These are phyloP conservation scores for Apteryx mantelli DNA, from an alignment of 2,113 vertebrate species.

Conservation along the genomic window DNA sequence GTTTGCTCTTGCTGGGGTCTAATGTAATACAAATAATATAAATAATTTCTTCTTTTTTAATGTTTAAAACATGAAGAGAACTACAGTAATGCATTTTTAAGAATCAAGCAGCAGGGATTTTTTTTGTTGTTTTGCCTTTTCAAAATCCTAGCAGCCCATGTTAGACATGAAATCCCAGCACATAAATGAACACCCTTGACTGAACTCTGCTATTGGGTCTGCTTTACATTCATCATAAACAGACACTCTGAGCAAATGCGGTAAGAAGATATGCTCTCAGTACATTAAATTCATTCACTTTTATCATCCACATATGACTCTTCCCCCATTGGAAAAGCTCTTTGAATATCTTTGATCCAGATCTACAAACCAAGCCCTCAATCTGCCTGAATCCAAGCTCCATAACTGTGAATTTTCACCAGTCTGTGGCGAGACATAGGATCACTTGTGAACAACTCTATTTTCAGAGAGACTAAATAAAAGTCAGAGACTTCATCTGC, in stretches of 20 bases:
- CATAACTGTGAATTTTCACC: not conserved
- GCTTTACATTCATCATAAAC: not conserved
- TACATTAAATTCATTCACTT: not conserved
- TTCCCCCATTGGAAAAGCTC: not conserved
- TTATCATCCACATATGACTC: not conserved
- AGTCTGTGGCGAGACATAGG: not conserved
- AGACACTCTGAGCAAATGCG: not conserved
- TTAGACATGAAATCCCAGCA: not conserved
- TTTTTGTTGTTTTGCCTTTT: not conserved
- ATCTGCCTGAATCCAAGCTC: not conserved
- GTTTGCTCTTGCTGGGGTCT: not conserved
- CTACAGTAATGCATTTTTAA: not conserved
- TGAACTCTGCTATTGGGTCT: not conserved
- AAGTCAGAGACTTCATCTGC: conserved; percentile 9
- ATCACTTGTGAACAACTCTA: not conserved
- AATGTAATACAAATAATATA: not conserved
- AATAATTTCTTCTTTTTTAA: not conserved
- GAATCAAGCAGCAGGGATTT: not conserved
- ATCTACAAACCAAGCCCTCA: not conserved
- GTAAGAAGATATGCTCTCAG: not conserved
- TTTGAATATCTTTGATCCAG: not conserved
- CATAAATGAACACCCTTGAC: not conserved
- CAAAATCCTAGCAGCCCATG: not conserved
- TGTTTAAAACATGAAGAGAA: not conserved
- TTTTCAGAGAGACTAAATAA: conserved; percentile 9